A percentile compares a stretch with the other conserved stretches of the same genome.
Evolutionary conservation across 2,113 vertebrate genomes (phyloP).

Genomic region (Notarius quadriscutis): DNA sequence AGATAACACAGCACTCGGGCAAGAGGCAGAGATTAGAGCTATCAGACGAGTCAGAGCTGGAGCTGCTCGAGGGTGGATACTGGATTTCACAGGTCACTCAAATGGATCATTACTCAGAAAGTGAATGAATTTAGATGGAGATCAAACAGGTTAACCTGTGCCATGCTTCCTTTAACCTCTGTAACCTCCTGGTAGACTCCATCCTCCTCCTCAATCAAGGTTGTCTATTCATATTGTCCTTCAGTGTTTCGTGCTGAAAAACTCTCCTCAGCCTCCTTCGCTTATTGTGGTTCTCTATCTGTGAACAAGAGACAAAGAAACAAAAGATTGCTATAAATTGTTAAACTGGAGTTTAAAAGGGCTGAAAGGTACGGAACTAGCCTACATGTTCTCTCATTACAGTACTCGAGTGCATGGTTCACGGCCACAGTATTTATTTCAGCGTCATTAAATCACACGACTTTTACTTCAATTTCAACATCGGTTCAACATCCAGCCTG

Average conservation of each 20-base stretch:
- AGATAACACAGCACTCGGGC: constrained; percentile 15
- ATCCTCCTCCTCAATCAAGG: not conserved
- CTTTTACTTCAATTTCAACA: too few species aligned
- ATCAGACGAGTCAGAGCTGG: not conserved
- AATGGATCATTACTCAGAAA: constrained; percentile 2
- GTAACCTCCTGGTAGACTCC: not conserved
- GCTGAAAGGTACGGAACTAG: not conserved
- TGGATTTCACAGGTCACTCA: constrained; percentile 17
- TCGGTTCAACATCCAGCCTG: too few species aligned
- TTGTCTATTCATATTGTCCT: not conserved
- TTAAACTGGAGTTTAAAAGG: not conserved
- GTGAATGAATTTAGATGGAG: not conserved
- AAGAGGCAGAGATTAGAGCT: constrained; percentile 30
- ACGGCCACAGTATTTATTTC: too few species aligned
- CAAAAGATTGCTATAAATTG: not conserved
- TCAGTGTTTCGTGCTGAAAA: not conserved
- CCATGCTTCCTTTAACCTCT: not conserved
- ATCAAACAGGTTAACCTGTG: constrained; percentile 17
- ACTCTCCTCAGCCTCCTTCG: not conserved
- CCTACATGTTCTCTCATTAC: too few species aligned
- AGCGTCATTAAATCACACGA: too few species aligned
- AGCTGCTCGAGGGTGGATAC: not conserved
- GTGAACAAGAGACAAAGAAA: not conserved
- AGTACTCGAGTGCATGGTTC: too few species aligned
- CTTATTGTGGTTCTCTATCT: not conserved